A percentile compares a stretch with the other conserved stretches of the same genome.
phyloP scores from a whole-genome alignment of 2,888 invertebrate species.

The Lordiphosa andalusiaca region DNA sequence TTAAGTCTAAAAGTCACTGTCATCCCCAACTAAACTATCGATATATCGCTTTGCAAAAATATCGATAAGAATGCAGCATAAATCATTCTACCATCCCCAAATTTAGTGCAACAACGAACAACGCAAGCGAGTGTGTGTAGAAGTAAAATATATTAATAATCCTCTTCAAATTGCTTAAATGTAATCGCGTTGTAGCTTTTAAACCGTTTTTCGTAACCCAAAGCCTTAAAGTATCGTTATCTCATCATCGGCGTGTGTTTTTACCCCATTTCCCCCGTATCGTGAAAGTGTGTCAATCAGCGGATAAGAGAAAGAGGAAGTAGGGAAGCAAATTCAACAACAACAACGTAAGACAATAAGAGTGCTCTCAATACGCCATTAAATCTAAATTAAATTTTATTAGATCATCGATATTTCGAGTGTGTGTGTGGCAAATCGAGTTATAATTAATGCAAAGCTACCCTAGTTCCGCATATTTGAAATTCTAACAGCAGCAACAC shows the following conservation, averaged over 20 bases:
- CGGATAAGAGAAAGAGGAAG: slow-evolving; percentile 36
- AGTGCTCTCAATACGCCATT: slow-evolving; percentile 6
- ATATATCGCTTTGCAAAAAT: no score
- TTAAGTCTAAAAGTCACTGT: neutral
- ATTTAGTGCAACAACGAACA: slow-evolving; percentile 55
- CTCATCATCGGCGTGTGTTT: slow-evolving; percentile 13
- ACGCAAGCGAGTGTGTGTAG: slow-evolving; percentile 32
- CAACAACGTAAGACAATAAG: slow-evolving; percentile 16
- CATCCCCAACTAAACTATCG: neutral
- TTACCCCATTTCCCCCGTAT: neutral
- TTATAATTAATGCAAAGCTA: slow-evolving; percentile 40
- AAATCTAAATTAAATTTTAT: no score
- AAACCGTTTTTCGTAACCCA: slow-evolving; percentile 18
- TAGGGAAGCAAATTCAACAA: slow-evolving; percentile 25
- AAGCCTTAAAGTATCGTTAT: slow-evolving; percentile 7
- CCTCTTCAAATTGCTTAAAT: slow-evolving; percentile 8
- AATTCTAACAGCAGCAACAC: slow-evolving; percentile 31
- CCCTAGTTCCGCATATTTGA: slow-evolving; percentile 30
- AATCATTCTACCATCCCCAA: neutral
- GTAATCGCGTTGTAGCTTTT: slow-evolving; percentile 25
- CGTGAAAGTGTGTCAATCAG: slow-evolving; percentile 30
- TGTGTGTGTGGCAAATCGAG: slow-evolving; percentile 19
- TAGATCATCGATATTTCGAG: slow-evolving; percentile 23
- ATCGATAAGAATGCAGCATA: neutral
- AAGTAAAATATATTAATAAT: slow-evolving; percentile 1